Evolutionary conservation across 2,797 vertebrate species (phyloP).

Genomic region (Anabacerthia variegaticeps): DNA sequence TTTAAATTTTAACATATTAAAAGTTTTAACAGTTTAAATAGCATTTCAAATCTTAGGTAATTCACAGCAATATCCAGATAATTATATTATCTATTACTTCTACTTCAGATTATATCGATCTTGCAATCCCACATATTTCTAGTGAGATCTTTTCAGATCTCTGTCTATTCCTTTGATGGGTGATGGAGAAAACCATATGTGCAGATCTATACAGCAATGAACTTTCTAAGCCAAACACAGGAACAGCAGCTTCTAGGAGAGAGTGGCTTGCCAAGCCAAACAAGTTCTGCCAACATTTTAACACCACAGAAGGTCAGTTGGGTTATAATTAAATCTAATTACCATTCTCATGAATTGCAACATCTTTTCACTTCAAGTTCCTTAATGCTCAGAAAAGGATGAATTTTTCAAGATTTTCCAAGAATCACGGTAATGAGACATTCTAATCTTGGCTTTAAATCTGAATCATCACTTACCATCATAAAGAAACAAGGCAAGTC

Average conservation of each 20-base stretch:
- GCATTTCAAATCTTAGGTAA: background rate
- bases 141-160: background rate
- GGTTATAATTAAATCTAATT: slow-evolving; percentile 55
- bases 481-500: background rate
- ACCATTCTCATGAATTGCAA: slow-evolving; percentile 13
- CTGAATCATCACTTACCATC: background rate
- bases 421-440: background rate
- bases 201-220: background rate
- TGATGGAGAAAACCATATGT: background rate
- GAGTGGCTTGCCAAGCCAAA: slow-evolving; percentile 47
- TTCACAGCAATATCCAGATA: background rate
- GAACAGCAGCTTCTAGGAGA: slow-evolving; percentile 10
- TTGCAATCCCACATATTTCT: background rate
- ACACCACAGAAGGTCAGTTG: slow-evolving; percentile 47
- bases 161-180: background rate
- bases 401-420: background rate
- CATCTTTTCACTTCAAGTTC: slow-evolving; percentile 17
- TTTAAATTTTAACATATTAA: background rate
- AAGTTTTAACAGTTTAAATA: background rate
- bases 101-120: background rate
- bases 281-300: slow-evolving; percentile 48
- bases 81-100: background rate
- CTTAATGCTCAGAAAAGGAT: background rate
- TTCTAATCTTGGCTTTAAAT: background rate
- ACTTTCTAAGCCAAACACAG: background rate